These are phyloP conservation scores for Sogatella furcifera DNA, from an alignment of 1,140 invertebrate species.

Conservation along the genomic window DNA sequence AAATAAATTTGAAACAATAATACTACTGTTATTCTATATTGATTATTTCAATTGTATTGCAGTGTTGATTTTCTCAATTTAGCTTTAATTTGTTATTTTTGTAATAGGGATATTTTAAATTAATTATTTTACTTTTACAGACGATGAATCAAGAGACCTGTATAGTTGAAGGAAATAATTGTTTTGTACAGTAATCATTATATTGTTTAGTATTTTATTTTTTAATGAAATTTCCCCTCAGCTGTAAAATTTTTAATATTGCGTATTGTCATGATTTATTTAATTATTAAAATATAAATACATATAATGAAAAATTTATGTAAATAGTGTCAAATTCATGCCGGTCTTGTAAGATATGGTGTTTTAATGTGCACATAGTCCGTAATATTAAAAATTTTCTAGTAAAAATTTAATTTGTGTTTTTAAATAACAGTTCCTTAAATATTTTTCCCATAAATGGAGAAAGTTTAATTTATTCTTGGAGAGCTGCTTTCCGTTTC, in stretches of 20 bases:
- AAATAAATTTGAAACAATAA: constrained; percentile 33
- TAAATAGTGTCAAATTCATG: constrained; percentile 43
- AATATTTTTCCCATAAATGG: no score
- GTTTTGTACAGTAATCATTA: constrained; percentile 28
- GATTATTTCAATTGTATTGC: neutral
- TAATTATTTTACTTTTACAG: constrained; percentile 12
- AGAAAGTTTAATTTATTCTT: no score
- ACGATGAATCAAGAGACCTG: constrained; percentile 26
- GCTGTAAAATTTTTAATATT: constrained; percentile 12
- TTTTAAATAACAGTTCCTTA: no score
- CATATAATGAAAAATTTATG: constrained; percentile 31
- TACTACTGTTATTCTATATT: constrained; percentile 24
- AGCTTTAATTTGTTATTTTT: constrained; percentile 12
- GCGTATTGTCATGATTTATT: neutral
- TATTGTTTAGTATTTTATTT: constrained; percentile 18
- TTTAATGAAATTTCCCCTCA: constrained; percentile 19
- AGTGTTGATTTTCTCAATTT: constrained; percentile 18
- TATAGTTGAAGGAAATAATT: constrained; percentile 26
- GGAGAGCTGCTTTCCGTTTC: no score
- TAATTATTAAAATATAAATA: constrained; percentile 28
- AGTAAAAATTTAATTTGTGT: neutral
- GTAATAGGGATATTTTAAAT: constrained; percentile 18
- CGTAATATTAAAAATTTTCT: constrained; percentile 28
- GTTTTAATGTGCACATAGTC: constrained; percentile 48
- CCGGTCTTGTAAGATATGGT: constrained; percentile 46